Conservation (phyloP, 35 echinoderm and acorn worm species). For the Heliocidaris erythrogramma region DNA sequence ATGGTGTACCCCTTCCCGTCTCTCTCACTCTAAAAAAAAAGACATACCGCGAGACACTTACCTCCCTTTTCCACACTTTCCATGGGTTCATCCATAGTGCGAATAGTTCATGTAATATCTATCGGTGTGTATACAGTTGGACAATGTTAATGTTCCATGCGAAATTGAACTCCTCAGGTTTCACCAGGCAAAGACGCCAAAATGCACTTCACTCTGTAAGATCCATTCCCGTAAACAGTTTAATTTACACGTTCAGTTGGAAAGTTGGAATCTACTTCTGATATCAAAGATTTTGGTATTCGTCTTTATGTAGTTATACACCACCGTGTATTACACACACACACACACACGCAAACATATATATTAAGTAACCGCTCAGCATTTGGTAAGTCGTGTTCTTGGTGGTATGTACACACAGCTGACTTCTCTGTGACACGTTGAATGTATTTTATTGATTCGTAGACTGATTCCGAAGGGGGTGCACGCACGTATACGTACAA, state of each 20-base stretch:
- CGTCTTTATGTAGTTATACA: background rate
- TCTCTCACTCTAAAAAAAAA: too few relatives aligned
- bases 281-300: background rate
- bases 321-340: background rate
- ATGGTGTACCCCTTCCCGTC: too few relatives aligned
- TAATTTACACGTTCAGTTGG: background rate
- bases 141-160: background rate
- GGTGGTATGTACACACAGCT: background rate
- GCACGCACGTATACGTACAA: too few relatives aligned
- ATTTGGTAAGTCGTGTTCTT: background rate
- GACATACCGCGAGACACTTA: background rate
- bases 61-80: constrained; percentile 28
- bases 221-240: background rate
- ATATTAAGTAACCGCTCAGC: background rate
- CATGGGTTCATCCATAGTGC: constrained; percentile 20
- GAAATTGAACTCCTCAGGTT: background rate
- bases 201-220: background rate
- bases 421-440: background rate
- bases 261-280: background rate
- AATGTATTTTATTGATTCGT: background rate
- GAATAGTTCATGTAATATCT: background rate
- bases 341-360: too few relatives aligned
- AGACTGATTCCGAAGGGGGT: too few relatives aligned
- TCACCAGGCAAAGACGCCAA: background rate
- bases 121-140: background rate